Conservation (phyloP, 2,113 vertebrate species). For the Argyrosomus japonicus region DNA sequence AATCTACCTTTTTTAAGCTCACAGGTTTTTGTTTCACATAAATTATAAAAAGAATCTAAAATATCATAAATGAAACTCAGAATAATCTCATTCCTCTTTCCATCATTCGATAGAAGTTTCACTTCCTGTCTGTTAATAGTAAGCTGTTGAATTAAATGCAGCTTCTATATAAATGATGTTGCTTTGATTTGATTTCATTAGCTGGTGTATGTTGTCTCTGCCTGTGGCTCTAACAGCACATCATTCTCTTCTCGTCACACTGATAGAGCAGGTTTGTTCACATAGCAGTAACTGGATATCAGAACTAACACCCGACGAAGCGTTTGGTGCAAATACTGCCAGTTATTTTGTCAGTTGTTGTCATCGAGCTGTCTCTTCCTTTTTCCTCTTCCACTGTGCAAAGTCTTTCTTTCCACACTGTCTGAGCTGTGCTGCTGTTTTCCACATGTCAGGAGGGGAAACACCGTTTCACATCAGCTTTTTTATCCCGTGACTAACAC, state of each 20-base stretch:
- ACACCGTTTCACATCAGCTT: slow-evolving; percentile 6
- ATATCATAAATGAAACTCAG: neutral
- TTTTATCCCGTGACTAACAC: slow-evolving; percentile 33
- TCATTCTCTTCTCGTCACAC: slow-evolving; percentile 1
- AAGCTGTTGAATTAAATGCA: neutral
- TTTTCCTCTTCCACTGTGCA: slow-evolving; percentile 5
- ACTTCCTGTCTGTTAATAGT: neutral
- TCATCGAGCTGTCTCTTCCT: slow-evolving; percentile 28
- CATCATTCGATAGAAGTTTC: neutral
- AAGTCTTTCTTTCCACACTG: slow-evolving; percentile 35
- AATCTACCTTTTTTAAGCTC: neutral
- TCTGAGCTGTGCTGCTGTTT: slow-evolving; percentile 42
- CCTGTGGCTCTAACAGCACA: neutral
- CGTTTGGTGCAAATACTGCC: neutral
- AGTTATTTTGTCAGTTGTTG: neutral
- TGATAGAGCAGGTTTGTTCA: slow-evolving; percentile 18
- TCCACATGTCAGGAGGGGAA: slow-evolving; percentile 36
- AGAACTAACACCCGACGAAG: slow-evolving; percentile 18
- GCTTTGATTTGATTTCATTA: neutral
- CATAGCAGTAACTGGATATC: neutral
- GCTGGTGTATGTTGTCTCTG: neutral
- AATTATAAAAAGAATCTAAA: neutral
- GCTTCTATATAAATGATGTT: neutral
- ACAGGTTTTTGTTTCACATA: slow-evolving; percentile 9
- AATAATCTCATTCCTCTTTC: neutral